Conservation (phyloP, 2,888 invertebrate species). For the Liopterus haemorrhoidalis region DNA sequence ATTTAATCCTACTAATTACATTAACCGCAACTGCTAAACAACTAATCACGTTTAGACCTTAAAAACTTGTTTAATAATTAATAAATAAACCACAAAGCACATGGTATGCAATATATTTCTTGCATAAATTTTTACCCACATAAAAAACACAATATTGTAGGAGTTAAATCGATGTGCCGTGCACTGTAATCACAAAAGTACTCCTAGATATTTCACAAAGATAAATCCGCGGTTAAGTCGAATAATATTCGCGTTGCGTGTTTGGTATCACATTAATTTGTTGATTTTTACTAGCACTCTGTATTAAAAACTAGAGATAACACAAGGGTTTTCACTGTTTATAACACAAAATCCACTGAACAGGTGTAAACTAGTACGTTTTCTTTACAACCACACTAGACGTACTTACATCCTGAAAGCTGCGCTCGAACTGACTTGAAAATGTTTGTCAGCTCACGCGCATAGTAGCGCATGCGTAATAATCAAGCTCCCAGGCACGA, state of each 20-base stretch:
- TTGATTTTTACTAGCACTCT: constrained; percentile 19
- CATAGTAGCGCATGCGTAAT: too few species aligned
- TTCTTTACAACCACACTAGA: not conserved
- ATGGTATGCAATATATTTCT: too few species aligned
- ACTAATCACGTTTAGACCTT: too few species aligned
- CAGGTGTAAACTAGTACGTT: not conserved
- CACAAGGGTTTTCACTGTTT: not conserved
- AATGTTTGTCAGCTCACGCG: too few species aligned
- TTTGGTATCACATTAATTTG: constrained; percentile 15
- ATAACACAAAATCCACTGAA: not conserved
- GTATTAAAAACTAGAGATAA: constrained; percentile 18
- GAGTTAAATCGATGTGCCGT: constrained; percentile 15
- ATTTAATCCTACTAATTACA: too few species aligned
- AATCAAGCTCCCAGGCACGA: constrained; percentile 19
- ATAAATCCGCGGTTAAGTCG: constrained; percentile 9
- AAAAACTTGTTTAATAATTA: too few species aligned
- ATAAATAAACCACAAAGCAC: too few species aligned
- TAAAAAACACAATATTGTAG: too few species aligned
- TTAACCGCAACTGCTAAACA: too few species aligned
- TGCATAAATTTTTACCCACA: too few species aligned
- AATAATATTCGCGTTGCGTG: constrained; percentile 16
- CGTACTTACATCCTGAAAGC: constrained; percentile 9
- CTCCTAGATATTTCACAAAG: constrained; percentile 15
- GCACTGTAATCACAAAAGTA: constrained; percentile 13
- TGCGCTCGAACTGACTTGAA: constrained; percentile 1